Conservation (phyloP, 2,888 invertebrate genomes). For the Xestia xanthographa region DNA sequence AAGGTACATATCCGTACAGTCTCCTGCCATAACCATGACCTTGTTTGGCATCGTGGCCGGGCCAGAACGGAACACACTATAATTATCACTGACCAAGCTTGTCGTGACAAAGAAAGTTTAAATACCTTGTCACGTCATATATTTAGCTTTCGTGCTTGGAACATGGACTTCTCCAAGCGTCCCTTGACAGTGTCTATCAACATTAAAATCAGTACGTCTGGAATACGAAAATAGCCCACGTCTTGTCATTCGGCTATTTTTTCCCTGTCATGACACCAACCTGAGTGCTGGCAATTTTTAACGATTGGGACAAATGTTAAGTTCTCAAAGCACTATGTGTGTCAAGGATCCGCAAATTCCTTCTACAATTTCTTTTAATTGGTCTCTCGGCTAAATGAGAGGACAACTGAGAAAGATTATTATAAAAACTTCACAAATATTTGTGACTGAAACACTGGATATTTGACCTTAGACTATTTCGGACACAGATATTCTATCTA, state of each 20-base stretch:
- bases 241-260: conserved; percentile 77
- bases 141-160: conserved; percentile 28
- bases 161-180: conserved; percentile 43
- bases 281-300: conserved; percentile 76
- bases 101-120: background rate
- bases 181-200: conserved; percentile 65
- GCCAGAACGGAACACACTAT: too few species aligned
- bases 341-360: conserved; percentile 79
- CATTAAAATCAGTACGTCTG: conserved; percentile 62
- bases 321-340: conserved; percentile 74
- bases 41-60: too few species aligned
- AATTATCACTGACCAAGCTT: background rate
- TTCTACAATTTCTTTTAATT: conserved; percentile 59
- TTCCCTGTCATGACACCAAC: conserved; percentile 77
- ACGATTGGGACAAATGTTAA: conserved; percentile 74
- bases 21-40: too few species aligned
- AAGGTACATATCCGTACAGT: too few species aligned
- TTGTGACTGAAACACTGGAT: conserved; percentile 36
- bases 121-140: conserved; percentile 22
- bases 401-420: conserved; percentile 21
- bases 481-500: conserved; percentile 59
- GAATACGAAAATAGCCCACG: conserved; percentile 75
- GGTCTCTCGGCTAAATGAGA: conserved; percentile 31
- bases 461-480: conserved; percentile 63
- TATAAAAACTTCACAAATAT: conserved; percentile 42